These are phyloP conservation scores for Epinotia ramella DNA, from an alignment of 2,888 invertebrate species.

Conservation along the genomic window DNA sequence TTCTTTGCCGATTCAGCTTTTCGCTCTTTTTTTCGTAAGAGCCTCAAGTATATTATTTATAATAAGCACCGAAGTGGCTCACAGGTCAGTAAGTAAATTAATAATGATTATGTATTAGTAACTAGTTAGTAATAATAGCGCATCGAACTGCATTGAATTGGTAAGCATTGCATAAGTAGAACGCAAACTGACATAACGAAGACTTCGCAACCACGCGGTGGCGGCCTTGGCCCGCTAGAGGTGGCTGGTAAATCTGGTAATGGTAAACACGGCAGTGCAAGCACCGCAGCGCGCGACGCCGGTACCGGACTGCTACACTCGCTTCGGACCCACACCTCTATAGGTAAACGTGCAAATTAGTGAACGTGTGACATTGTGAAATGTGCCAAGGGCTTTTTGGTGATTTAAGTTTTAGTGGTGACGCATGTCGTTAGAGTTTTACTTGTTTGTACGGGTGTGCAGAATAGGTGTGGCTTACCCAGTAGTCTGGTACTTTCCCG, in stretches of 20 bases:
- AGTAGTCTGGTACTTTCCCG: background rate
- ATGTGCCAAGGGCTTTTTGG: slow-evolving; percentile 36
- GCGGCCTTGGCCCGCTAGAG: slow-evolving; percentile 73
- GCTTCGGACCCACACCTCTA: slow-evolving; percentile 36
- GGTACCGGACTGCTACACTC: slow-evolving; percentile 55
- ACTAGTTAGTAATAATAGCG: slow-evolving; percentile 58
- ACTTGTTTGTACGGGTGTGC: background rate
- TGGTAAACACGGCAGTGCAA: slow-evolving; percentile 55
- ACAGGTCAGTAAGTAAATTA: slow-evolving; percentile 17
- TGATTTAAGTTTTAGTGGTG: slow-evolving; percentile 29
- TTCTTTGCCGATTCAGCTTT: too few species aligned
- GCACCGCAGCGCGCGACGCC: slow-evolving; percentile 60
- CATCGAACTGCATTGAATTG: slow-evolving; percentile 79
- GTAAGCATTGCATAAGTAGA: slow-evolving; percentile 81
- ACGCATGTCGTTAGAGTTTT: slow-evolving; percentile 10
- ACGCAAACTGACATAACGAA: slow-evolving; percentile 83
- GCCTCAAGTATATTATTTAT: too few species aligned
- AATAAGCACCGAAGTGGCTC: background rate
- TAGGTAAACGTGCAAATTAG: slow-evolving; percentile 47
- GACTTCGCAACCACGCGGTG: slow-evolving; percentile 74
- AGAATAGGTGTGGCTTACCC: background rate
- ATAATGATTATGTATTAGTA: slow-evolving; percentile 32
- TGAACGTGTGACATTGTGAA: slow-evolving; percentile 36
- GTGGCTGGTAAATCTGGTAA: slow-evolving; percentile 49
- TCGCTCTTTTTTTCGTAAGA: too few species aligned